Evolutionary conservation across 2,113 vertebrate species (phyloP), one percentile per base, ranked within the genome.

Genomic region (Proteles cristata): DNA sequence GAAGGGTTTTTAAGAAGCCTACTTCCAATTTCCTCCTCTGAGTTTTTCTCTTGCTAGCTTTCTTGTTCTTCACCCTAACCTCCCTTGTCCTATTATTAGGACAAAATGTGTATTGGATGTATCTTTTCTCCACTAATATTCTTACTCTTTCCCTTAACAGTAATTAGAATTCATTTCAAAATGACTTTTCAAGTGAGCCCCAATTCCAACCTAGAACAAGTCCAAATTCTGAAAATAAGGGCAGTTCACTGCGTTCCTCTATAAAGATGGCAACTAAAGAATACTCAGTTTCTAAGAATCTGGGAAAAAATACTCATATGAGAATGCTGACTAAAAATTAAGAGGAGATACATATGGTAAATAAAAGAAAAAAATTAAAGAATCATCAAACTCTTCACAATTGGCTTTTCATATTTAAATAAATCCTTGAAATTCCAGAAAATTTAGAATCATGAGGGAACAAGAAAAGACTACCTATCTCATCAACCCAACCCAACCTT

Each of bases 381-480:
- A 85, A 90, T 80, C 50, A 79, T 31, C 19, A 76, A 91, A 71
- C 14, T 85, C 63, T 88, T 95, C n/a, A 86, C 16, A 89, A 95
- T 0, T 93, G 26, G 23, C 35, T 61, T 74, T 86, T 77, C 82
- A 88, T 76, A 92, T 90, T 96, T 71, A 90, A 90, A 91, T 79
- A 73, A 88, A 85, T 58, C 86, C 58, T 53, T 87, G 11, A 71
- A 96, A 96, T 77, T 96, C n/a, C 7, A 90, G 28, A 73, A 94
- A 91, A 66, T 35, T 53, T 7, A 69, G 53, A 88, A 82, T 88
- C 79, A 8, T 19, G 33, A 82, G 6, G 43, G n/a, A 31, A 43
- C 31, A 28, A 31, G 39, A 95, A 28, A 11, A 82, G 73, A 63
- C 65, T 48, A 94, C 16, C n/a, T 10, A 45, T 26, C n/a, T 92